Evolutionary conservation across 2,888 invertebrate genomes (phyloP).

Genomic region (Boloria euphrosyne): DNA sequence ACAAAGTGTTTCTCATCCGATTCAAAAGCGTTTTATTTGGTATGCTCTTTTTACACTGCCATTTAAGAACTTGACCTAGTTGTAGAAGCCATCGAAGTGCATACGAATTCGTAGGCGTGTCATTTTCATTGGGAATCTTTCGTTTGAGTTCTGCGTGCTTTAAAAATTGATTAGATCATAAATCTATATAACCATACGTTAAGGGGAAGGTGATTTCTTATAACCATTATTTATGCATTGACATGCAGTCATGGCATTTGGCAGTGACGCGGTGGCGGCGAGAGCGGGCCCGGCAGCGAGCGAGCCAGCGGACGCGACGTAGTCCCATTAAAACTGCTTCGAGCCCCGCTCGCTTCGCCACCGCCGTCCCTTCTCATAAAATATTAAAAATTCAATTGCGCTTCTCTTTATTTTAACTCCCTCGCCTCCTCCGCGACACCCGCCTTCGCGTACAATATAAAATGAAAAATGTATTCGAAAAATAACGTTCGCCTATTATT

Average conservation of each 20-base stretch:
- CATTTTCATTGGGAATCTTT: neutral
- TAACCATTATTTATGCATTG: neutral
- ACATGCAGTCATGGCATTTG: neutral
- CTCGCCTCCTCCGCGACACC: conserved; percentile 67
- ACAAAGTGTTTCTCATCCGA: conserved; percentile 28
- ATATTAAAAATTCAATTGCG: conserved; percentile 83
- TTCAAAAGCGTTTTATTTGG: conserved; percentile 33
- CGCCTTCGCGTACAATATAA: conserved; percentile 74
- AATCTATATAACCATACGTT: neutral
- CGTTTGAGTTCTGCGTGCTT: neutral
- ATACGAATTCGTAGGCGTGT: neutral
- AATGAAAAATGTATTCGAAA: conserved; percentile 81
- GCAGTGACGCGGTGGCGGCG: conserved; percentile 25
- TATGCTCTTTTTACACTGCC: conserved; percentile 18
- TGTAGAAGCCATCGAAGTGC: conserved; percentile 1
- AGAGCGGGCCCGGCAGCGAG: conserved; percentile 42
- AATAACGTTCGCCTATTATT: conserved; percentile 80
- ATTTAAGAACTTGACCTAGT: conserved; percentile 23
- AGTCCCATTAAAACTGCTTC: conserved; percentile 79
- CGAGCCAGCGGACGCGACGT: conserved; percentile 50
- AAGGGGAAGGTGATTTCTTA: neutral
- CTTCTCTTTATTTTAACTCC: conserved; percentile 82
- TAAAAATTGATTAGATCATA: neutral
- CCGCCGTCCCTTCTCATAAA: conserved; percentile 78
- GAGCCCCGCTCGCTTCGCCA: conserved; percentile 50